Conservation (phyloP, 2,113 vertebrate species). For the Carettochelys insculpta region DNA sequence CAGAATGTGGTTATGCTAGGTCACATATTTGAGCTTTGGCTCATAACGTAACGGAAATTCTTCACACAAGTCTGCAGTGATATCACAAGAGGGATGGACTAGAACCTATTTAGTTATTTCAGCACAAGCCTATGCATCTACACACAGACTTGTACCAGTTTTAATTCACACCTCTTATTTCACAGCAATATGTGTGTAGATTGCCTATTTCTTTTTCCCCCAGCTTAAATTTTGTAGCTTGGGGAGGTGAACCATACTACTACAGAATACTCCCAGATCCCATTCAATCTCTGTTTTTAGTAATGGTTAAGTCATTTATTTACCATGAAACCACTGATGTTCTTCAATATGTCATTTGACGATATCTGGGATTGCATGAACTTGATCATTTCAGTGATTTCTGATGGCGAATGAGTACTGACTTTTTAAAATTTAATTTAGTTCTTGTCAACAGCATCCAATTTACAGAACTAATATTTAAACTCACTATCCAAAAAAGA, state of each 20-base stretch:
- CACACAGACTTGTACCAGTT: not conserved
- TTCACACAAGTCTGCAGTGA: not conserved
- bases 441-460: not conserved
- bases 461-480: not conserved
- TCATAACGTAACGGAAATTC: not conserved
- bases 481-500: not conserved
- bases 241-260: not conserved
- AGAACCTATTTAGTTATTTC: not conserved
- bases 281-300: slow-evolving; percentile 14
- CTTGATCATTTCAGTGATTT: not conserved
- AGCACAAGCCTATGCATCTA: not conserved
- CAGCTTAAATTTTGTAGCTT: rapidly evolving
- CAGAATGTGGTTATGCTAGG: not conserved
- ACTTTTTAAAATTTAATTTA: not conserved
- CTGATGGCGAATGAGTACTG: not conserved
- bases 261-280: not conserved
- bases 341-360: slow-evolving; percentile 37
- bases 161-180: not conserved
- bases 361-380: not conserved
- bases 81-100: not conserved
- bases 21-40: not conserved
- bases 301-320: slow-evolving; percentile 38
- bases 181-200: not conserved
- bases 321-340: not conserved
- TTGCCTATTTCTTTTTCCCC: not conserved